Evolutionary conservation across 2,113 vertebrate genomes (phyloP).

Genomic region (Noctilio leporinus): DNA sequence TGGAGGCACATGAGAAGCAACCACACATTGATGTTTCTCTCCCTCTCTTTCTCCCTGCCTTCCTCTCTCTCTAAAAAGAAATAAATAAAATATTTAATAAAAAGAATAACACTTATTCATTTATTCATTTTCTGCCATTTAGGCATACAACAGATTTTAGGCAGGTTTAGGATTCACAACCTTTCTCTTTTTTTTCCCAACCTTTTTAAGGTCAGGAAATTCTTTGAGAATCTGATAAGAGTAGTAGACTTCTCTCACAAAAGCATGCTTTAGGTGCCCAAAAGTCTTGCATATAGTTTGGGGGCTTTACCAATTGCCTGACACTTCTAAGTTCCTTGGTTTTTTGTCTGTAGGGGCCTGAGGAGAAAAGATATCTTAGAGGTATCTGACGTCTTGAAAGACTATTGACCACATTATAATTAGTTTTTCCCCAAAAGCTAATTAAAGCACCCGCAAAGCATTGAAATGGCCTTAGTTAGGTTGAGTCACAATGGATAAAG

Average conservation of each 20-base stretch:
- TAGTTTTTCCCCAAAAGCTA: conserved; percentile 13
- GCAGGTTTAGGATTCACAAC: background rate
- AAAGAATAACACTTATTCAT: background rate
- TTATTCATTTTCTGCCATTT: background rate
- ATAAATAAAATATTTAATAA: too few relatives aligned
- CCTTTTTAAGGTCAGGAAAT: background rate
- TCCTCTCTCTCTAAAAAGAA: too few relatives aligned
- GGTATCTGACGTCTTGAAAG: conserved; percentile 22
- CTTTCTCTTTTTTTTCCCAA: background rate
- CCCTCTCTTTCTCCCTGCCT: too few relatives aligned
- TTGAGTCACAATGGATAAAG: background rate
- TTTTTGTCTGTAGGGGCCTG: background rate
- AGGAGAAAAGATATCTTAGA: background rate
- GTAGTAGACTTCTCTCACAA: background rate
- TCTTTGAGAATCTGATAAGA: background rate
- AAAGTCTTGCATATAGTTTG: background rate
- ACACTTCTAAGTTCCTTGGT: background rate
- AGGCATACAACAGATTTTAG: background rate
- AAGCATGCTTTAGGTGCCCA: background rate
- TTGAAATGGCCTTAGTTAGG: background rate
- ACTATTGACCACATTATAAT: conserved; percentile 45
- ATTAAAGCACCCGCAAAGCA: conserved; percentile 33
- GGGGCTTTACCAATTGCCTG: background rate
- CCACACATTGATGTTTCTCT: too few relatives aligned
- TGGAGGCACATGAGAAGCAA: too few relatives aligned